Evolutionary conservation across 2,888 invertebrate species (phyloP).

Genomic region (Cylloceria caligata): DNA sequence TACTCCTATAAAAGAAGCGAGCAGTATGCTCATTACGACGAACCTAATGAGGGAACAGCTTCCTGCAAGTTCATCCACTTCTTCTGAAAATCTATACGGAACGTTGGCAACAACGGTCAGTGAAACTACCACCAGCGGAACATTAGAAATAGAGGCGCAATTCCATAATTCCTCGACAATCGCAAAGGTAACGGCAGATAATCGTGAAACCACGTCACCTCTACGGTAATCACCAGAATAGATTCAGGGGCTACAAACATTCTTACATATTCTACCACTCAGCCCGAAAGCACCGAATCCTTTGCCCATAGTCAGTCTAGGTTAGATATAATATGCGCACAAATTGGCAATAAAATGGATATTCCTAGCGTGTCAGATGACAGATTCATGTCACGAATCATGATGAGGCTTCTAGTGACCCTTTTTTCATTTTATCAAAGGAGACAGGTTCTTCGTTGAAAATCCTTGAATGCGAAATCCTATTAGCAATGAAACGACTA

Average conservation of each 20-base stretch:
- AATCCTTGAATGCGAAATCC: too few relatives aligned
- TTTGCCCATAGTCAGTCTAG: constrained; percentile 27
- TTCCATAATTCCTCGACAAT: constrained; percentile 62
- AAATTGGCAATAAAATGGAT: constrained; percentile 51
- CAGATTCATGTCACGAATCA: constrained; percentile 65
- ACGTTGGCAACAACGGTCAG: constrained; percentile 33
- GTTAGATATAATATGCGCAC: constrained; percentile 52
- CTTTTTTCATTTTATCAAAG: constrained; percentile 51
- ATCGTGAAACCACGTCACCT: constrained; percentile 46
- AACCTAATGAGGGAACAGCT: constrained; percentile 11
- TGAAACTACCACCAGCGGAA: constrained; percentile 57
- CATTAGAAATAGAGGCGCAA: constrained; percentile 62
- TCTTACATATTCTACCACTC: constrained; percentile 35
- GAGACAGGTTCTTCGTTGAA: background rate
- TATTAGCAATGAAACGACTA: constrained; percentile 20
- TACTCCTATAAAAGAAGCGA: constrained; percentile 51
- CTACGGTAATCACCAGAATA: constrained; percentile 53
- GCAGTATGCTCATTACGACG: constrained; percentile 41
- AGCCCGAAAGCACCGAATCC: constrained; percentile 51
- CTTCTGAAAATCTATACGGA: constrained; percentile 20
- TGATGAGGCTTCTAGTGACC: constrained; percentile 67
- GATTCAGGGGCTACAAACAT: constrained; percentile 61
- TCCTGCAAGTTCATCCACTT: constrained; percentile 17
- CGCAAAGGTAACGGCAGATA: constrained; percentile 62
- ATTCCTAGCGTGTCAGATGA: constrained; percentile 51